Base-by-base conservation (phyloP, 64 coral and sea anemone genomes). In the Exaiptasia diaphana region DNA sequence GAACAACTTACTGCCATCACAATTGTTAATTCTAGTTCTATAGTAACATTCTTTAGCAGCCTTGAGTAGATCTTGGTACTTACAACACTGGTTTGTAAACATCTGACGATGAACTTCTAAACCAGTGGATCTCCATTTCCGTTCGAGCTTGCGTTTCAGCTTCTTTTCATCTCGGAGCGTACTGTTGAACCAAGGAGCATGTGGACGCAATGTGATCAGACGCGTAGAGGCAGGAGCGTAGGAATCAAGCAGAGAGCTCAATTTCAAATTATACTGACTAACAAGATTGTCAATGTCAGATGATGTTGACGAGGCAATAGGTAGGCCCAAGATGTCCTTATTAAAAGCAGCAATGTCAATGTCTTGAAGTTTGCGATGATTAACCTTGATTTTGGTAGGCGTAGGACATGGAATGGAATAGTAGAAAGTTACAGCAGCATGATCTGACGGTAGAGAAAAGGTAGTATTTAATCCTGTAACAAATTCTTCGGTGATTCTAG, bases 61-160 rank as follows among this genome's bases (percentile, higher is more conserved):
- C 54, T 58, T 58, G 32, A 71, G 52, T 78, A 69, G 53, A 88
- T 80, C 75, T 70, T 48, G 71, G 71, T 76, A 86, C 25, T 75
- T 86, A 28, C 39, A 50, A 76, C 83, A 86, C 28, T 75, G 50
- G 11, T 75, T 48, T 13, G 27, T 43, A 52, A 71, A 86, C 23
- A 86, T 76, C 59, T 86, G 83, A 23, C 46, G 27, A 57, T 83
- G 69, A 24, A 86, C 43, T 48, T 75, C 83, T 27, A 86, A 50
- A 40, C 83, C 37, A 14, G 83, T 73, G 13, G 69, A 15, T 29
- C 83, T 36, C 29, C 53, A 86, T 34, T 67, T 65, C 4, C 56
- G 72, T 31, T 86, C 71, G 44, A 5, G 64, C 22, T 61, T 59
- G 29, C 69, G 50, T 58, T 85, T 81, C 60, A 38, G 1, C 40